A percentile compares a stretch with the other conserved stretches of the same genome.
These are phyloP conservation scores for Ennomos quercinarius DNA, from an alignment of 2,888 invertebrate species.

Conservation along the genomic window DNA sequence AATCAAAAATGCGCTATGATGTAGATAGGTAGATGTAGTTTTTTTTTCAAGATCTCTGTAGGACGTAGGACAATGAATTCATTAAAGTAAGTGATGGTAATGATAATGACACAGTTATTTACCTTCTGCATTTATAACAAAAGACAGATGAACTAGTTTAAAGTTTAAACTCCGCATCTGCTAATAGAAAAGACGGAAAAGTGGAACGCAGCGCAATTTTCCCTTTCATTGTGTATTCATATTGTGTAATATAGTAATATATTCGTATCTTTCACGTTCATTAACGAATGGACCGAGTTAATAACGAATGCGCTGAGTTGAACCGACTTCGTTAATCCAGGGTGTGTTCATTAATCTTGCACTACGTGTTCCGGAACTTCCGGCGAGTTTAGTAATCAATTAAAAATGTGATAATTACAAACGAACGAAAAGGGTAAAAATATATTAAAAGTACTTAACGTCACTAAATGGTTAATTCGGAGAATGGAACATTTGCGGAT, in stretches of 20 bases:
- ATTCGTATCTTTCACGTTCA: conserved; percentile 22
- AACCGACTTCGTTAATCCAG: conserved; percentile 16
- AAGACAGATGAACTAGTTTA: conserved; percentile 20
- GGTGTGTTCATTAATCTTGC: conserved; percentile 22
- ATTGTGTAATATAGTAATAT: conserved; percentile 18
- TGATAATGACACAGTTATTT: conserved; percentile 16
- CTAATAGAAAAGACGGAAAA: conserved; percentile 11
- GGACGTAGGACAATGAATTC: too few species aligned
- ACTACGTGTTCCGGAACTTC: conserved; percentile 25
- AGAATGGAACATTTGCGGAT: neutral
- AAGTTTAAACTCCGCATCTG: conserved; percentile 10
- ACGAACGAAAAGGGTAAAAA: conserved; percentile 24
- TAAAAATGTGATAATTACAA: conserved; percentile 23
- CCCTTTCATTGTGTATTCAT: conserved; percentile 22
- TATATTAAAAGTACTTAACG: conserved; percentile 13
- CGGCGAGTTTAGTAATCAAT: conserved; percentile 28
- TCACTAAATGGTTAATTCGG: neutral
- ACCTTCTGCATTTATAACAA: conserved; percentile 13
- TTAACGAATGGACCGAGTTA: conserved; percentile 12
- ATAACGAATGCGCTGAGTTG: conserved; percentile 15
- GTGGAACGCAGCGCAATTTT: conserved; percentile 23
- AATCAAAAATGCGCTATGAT: too few species aligned
- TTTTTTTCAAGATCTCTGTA: too few species aligned
- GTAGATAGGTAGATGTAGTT: too few species aligned
- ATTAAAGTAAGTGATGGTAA: neutral